Base-by-base conservation (phyloP, 2,113 vertebrate genomes). In the Triplophysa rosa region DNA sequence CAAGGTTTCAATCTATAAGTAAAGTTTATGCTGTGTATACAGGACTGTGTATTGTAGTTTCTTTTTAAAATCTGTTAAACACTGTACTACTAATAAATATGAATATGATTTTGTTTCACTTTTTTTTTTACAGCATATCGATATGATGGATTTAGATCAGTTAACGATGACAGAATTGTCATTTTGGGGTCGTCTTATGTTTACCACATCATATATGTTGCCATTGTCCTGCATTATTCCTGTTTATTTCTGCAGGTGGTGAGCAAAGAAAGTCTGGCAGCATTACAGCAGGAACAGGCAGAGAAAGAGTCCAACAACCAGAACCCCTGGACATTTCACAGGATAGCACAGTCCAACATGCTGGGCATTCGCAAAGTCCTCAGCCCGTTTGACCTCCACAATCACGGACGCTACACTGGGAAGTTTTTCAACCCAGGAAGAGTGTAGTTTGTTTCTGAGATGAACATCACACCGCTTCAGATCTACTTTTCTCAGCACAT, bases 311-410 rank as follows among this genome's bases (percentile, higher is more conserved):
- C 33, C 9, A 91, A 92, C 88, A 99, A 99, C 90, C 95, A 96
- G 62, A 99, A 99, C 24, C 96, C 96, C 1, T 99, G 98, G 98
- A 98, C 94, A 4, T 99, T 98, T 16, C 91, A 95, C 84, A 89
- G 89, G 0, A 74, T 98, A 0, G 90, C 67, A 3, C 78, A 72
- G 0, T 88, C 92, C 83, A 99, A 99, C 85, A 98, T 99, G 97
- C 8, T 98, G 82, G 98, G 98, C 0, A 90, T 96, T 19, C 92
- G 96, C 63, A 95, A 80, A n/a, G 93, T 94, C 24, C 87, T 99
- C 61, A 98, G 97, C 82, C 95, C 97, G 0, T 92, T 91, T 0
- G 97, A 99, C 80, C 72, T 98, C 64, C 84, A 0, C 1, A 83
- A 91, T 0, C 90, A 94, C 1, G 98, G 97, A 24, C 91, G 89